A percentile compares a stretch with the other conserved stretches of the same genome.
phyloP scores from a whole-genome alignment of 2,888 invertebrate genomes.

The Epirrhoe tristata region DNA sequence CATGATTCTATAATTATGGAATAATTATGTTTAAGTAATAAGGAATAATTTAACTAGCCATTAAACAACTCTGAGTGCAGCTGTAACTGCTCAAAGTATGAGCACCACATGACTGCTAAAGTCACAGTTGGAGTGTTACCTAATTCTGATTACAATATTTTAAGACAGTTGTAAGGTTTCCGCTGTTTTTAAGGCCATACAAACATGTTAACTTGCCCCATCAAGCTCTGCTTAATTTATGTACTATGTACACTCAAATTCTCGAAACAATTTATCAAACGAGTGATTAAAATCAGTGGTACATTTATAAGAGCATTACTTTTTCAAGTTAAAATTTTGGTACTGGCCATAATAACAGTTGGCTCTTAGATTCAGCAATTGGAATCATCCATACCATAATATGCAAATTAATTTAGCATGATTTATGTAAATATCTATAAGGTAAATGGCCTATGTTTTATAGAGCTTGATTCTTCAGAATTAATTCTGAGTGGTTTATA shows the following conservation, averaged over 20 bases:
- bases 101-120: too few relatives aligned
- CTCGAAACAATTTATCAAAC: neutral
- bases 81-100: too few relatives aligned
- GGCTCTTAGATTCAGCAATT: neutral
- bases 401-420: neutral
- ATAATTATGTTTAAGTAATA: too few relatives aligned
- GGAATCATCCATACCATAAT: neutral
- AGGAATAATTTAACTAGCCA: too few relatives aligned
- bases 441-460: conserved; percentile 9
- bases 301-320: neutral
- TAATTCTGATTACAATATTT: too few relatives aligned
- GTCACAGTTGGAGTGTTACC: neutral
- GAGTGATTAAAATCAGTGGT: too few relatives aligned
- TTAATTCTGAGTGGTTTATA: conserved; percentile 24
- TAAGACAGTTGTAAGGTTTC: too few relatives aligned
- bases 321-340: neutral
- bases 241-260: neutral
- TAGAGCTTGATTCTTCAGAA: conserved; percentile 19
- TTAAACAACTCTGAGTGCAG: too few relatives aligned
- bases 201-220: neutral
- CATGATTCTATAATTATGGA: too few relatives aligned
- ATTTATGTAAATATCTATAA: neutral
- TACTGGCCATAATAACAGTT: neutral
- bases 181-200: too few relatives aligned
- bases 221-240: neutral